Percentiles rank a stretch among this genome's conserved stretches.
Conservation (phyloP, 2,888 invertebrate genomes). For the Epirrhoe alternata region DNA sequence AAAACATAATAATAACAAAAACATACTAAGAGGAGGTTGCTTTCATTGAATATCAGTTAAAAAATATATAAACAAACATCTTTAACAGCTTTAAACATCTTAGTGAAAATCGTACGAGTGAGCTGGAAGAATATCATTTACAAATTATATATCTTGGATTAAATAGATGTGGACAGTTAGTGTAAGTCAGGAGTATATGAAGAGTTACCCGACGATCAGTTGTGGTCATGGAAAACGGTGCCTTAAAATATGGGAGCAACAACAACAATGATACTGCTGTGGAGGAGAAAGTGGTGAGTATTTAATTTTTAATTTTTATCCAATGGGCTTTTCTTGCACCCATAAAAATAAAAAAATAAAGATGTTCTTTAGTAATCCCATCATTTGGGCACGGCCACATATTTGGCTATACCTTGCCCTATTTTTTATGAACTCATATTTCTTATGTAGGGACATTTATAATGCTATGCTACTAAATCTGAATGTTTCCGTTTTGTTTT, state of each 20-base stretch:
- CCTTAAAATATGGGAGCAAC: constrained; percentile 86
- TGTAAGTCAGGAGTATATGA: constrained; percentile 55
- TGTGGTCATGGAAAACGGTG: constrained; percentile 85
- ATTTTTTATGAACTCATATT: too few species aligned
- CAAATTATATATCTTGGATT: constrained; percentile 34
- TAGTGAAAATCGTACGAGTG: constrained; percentile 1
- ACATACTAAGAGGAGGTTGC: background rate
- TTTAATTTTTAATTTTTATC: too few species aligned
- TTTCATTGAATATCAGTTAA: background rate
- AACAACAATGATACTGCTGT: constrained; percentile 80
- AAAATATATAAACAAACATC: background rate
- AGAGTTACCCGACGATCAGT: constrained; percentile 72
- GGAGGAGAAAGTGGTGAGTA: constrained; percentile 82
- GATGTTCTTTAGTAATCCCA: too few species aligned
- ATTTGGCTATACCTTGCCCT: too few species aligned
- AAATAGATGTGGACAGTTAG: constrained; percentile 59
- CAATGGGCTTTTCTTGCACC: background rate
- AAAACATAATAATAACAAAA: too few species aligned
- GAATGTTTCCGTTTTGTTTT: too few species aligned
- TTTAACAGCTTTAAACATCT: constrained; percentile 6
- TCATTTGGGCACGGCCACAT: too few species aligned
- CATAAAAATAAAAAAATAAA: background rate
- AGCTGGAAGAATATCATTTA: constrained; percentile 25
- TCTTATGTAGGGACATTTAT: too few species aligned
- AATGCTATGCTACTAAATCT: too few species aligned